Percentiles rank a stretch among this genome's conserved stretches.
Conservation (phyloP, 2,113 vertebrate species). For the Chrysemys picta region DNA sequence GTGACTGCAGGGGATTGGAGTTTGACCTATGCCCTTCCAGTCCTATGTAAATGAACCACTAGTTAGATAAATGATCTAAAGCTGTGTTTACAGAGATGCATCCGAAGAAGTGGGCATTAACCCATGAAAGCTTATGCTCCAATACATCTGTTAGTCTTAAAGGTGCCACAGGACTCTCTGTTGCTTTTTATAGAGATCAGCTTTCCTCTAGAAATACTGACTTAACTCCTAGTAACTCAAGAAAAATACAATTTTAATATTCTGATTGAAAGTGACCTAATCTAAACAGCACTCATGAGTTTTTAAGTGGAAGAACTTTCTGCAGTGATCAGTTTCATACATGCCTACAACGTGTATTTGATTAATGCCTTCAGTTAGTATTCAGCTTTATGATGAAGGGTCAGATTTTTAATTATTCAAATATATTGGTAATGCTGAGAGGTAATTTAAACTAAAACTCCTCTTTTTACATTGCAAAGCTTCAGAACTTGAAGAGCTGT, state of each 20-base stretch:
- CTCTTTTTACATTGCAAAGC: background rate
- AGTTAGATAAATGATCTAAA: background rate
- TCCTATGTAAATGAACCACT: background rate
- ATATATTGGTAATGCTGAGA: background rate
- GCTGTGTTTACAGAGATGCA: background rate
- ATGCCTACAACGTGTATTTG: fast-evolving
- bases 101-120: too few relatives aligned
- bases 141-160: too few relatives aligned
- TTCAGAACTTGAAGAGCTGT: background rate
- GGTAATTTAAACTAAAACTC: background rate
- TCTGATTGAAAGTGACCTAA: background rate
- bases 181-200: background rate
- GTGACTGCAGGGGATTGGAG: background rate
- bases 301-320: background rate
- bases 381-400: background rate
- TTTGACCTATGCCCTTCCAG: background rate
- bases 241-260: background rate
- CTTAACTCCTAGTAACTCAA: background rate
- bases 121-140: too few relatives aligned
- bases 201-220: background rate
- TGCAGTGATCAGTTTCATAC: background rate
- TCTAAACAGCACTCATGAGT: background rate
- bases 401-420: background rate
- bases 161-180: too few relatives aligned
- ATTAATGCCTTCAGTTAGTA: background rate